phyloP scores from a whole-genome alignment of 2,797 vertebrate species.

The Cynodonichthys magdalenae region DNA sequence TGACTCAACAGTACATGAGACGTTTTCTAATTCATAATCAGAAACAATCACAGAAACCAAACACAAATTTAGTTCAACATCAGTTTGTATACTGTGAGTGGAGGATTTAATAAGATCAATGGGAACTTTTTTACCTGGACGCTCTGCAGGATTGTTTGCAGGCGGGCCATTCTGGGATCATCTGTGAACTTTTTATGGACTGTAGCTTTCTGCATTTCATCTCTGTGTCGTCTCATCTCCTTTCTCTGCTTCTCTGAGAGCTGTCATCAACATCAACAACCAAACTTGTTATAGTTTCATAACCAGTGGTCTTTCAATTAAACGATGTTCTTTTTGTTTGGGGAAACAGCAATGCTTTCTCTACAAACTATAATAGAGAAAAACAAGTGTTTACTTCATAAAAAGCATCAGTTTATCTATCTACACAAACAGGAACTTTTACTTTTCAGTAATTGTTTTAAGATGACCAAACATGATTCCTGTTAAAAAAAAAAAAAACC shows the following conservation, averaged over 20 bases:
- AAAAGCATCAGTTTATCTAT: neutral
- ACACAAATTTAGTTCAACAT: too few species aligned
- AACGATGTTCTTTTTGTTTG: too few species aligned
- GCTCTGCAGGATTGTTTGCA: slow-evolving; percentile 70
- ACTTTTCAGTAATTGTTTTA: neutral
- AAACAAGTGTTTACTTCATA: neutral
- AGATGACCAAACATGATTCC: neutral
- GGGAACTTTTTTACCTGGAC: slow-evolving; percentile 72
- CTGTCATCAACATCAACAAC: slow-evolving; percentile 52
- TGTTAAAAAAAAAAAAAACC: neutral
- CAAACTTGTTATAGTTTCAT: neutral
- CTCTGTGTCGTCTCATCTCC: slow-evolving; percentile 72
- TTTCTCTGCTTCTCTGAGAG: slow-evolving; percentile 65
- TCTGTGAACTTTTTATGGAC: slow-evolving; percentile 34
- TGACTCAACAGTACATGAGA: too few species aligned
- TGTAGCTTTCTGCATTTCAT: slow-evolving; percentile 45
- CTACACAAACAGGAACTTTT: neutral
- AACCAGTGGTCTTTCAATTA: too few species aligned
- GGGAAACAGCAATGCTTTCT: too few species aligned
- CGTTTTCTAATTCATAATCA: too few species aligned
- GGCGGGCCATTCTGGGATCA: slow-evolving; percentile 49
- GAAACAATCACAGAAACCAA: too few species aligned
- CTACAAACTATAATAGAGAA: too few species aligned
- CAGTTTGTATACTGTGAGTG: too few species aligned
- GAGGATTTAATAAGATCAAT: too few species aligned